These are phyloP conservation scores for Prionace glauca DNA, from an alignment of 2,797 vertebrate species.

Conservation along the genomic window DNA sequence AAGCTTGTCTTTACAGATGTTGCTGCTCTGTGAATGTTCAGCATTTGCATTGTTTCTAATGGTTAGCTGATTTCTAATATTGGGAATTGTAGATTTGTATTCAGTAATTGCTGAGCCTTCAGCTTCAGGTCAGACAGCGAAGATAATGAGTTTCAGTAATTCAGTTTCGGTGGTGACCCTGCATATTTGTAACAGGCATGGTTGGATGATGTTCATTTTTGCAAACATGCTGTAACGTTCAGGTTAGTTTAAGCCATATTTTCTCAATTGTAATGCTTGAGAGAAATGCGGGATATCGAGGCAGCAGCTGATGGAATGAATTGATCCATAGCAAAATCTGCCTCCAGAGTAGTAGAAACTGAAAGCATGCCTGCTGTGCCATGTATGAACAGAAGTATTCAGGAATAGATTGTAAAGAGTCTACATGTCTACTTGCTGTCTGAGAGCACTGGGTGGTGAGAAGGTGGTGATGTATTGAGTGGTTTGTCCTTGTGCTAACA, in stretches of 20 bases:
- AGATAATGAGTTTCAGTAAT: slow-evolving; percentile 3
- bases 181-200: background rate
- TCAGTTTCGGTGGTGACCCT: background rate
- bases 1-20: background rate
- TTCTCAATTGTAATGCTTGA: background rate
- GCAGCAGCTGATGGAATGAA: background rate
- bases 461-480: background rate
- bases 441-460: background rate
- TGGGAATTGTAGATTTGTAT: background rate
- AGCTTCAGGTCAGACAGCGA: background rate
- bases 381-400: background rate
- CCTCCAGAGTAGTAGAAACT: background rate
- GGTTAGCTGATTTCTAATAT: background rate
- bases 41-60: background rate
- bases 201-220: slow-evolving; percentile 2
- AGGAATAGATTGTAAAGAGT: background rate
- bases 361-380: background rate
- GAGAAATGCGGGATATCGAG: background rate
- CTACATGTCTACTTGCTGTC: background rate
- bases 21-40: background rate
- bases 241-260: slow-evolving; percentile 2
- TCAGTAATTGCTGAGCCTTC: background rate
- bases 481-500: background rate
- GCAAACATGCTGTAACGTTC: background rate
- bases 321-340: background rate